A percentile compares a stretch with the other conserved stretches of the same genome.
phyloP scores from a whole-genome alignment of 2,888 invertebrate species.

The Deilephila porcellus region DNA sequence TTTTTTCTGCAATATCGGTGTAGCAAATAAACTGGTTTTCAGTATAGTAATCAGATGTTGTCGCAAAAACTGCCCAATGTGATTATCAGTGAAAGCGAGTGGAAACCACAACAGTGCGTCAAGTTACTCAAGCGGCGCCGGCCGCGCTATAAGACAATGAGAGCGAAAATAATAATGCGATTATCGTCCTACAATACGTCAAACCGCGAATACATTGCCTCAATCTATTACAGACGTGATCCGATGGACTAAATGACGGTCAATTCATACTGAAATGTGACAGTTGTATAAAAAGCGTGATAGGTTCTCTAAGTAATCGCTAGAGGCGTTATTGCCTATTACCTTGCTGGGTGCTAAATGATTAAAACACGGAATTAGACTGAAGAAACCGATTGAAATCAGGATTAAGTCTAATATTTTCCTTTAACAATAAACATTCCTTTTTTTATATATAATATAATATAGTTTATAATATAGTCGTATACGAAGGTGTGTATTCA shows the following conservation, averaged over 20 bases:
- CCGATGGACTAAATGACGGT: background rate
- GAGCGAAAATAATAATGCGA: conserved; percentile 30
- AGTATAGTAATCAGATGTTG: conserved; percentile 9
- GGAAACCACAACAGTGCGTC: conserved; percentile 26
- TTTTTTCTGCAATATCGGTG: background rate
- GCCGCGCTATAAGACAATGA: conserved; percentile 29
- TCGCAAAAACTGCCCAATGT: conserved; percentile 14
- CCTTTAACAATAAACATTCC: too few relatives aligned
- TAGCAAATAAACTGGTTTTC: background rate
- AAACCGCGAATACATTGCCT: background rate
- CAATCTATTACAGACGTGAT: background rate
- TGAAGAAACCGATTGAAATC: too few relatives aligned
- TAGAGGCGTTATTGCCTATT: too few relatives aligned
- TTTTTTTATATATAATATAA: too few relatives aligned
- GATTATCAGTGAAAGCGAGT: conserved; percentile 26
- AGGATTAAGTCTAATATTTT: too few relatives aligned
- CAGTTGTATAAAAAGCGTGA: too few relatives aligned
- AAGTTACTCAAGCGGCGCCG: conserved; percentile 25
- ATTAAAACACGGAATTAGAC: too few relatives aligned
- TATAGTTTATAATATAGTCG: too few relatives aligned
- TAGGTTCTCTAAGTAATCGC: too few relatives aligned
- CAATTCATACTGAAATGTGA: background rate
- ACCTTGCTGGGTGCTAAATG: too few relatives aligned
- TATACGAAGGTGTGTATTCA: too few relatives aligned
- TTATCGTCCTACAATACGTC: conserved; percentile 17